phyloP scores from a whole-genome alignment of 2,113 vertebrate species.

The Morone saxatilis region DNA sequence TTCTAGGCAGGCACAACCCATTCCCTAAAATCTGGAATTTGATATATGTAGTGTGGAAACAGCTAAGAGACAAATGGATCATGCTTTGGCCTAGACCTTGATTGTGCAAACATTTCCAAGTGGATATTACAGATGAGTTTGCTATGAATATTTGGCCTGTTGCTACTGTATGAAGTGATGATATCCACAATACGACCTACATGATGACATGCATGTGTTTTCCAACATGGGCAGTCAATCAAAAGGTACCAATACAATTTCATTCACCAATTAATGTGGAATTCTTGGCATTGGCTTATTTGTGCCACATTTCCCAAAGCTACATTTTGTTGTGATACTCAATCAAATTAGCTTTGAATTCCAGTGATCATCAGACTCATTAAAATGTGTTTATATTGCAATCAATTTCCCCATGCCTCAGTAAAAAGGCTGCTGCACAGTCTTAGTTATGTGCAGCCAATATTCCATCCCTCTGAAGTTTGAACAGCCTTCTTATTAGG shows the following conservation, averaged over 20 bases:
- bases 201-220: not conserved
- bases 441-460: constrained; percentile 62
- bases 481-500: constrained; percentile 60
- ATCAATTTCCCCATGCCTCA: constrained; percentile 66
- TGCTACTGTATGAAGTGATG: constrained; percentile 8
- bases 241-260: constrained; percentile 15
- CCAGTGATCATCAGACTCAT: constrained; percentile 75
- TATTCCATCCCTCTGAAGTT: constrained; percentile 57
- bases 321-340: constrained; percentile 64
- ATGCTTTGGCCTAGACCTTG: constrained; percentile 44
- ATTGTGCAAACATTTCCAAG: constrained; percentile 57
- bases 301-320: constrained; percentile 48
- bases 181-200: not conserved
- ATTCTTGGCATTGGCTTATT: constrained; percentile 42
- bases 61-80: constrained; percentile 59
- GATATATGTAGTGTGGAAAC: constrained; percentile 67
- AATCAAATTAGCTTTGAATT: constrained; percentile 71
- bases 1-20: constrained; percentile 51
- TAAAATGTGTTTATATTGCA: constrained; percentile 76
- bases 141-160: constrained; percentile 16
- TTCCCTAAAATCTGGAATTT: constrained; percentile 70
- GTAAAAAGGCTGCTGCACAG: constrained; percentile 54
- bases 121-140: constrained; percentile 43
- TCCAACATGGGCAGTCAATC: not conserved
- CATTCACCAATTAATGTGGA: constrained; percentile 40